These are phyloP conservation scores for Martes martes DNA, from an alignment of 2,113 vertebrate genomes.

Conservation along the genomic window DNA sequence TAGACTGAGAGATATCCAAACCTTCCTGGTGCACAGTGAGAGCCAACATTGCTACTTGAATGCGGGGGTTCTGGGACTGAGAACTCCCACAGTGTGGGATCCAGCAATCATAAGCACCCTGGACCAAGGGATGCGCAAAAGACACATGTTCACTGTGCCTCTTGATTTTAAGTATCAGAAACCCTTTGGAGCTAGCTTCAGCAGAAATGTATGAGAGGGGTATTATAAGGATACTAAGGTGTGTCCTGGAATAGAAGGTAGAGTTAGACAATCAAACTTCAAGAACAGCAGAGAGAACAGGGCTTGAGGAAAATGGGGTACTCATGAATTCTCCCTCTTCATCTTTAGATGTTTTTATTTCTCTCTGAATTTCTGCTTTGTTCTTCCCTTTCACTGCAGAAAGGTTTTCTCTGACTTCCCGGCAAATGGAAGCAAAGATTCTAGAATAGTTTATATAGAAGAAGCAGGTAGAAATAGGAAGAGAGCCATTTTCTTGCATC, in stretches of 20 bases:
- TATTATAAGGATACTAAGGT: not conserved
- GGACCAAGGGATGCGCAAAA: not conserved
- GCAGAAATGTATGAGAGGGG: not conserved
- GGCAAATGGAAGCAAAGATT: not conserved
- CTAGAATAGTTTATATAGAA: not conserved
- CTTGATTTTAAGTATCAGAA: not conserved
- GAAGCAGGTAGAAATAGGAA: not conserved
- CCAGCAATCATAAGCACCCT: not conserved
- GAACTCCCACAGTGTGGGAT: not conserved
- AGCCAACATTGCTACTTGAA: not conserved
- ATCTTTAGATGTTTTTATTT: not conserved
- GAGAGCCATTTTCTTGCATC: not conserved
- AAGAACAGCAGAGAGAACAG: not conserved
- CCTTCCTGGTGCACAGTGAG: not conserved
- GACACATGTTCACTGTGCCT: not conserved
- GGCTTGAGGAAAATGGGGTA: not conserved
- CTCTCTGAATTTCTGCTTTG: constrained; percentile 20
- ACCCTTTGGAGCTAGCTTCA: not conserved
- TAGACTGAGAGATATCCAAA: not conserved
- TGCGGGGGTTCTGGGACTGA: not conserved
- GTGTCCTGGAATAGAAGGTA: not conserved
- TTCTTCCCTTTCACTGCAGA: not conserved
- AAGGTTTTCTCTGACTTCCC: not conserved
- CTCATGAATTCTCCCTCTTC: not conserved
- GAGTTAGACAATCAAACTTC: not conserved